Conservation (phyloP, 2,888 invertebrate genomes). For the Brenthis daphne region DNA sequence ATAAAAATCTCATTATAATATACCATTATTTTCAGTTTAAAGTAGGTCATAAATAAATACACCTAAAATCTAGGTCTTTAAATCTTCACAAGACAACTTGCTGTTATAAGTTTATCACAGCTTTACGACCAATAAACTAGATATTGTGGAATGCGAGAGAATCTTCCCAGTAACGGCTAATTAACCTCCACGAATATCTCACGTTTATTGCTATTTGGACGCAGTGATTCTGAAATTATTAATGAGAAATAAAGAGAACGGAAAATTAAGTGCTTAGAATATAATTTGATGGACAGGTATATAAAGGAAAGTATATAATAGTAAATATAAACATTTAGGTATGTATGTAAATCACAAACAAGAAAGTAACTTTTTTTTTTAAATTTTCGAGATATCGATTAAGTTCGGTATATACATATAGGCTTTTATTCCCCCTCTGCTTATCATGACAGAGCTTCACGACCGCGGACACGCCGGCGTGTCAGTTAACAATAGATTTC, state of each 20-base stretch:
- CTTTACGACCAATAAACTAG: conserved; percentile 22
- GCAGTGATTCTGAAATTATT: background rate
- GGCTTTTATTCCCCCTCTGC: no score
- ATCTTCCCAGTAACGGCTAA: conserved; percentile 15
- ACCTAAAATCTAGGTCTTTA: conserved; percentile 3
- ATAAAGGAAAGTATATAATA: no score
- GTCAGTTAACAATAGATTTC: no score
- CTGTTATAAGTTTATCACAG: conserved; percentile 14
- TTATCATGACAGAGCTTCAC: no score
- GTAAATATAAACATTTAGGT: no score
- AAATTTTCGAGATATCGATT: no score
- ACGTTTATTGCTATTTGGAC: conserved; percentile 15
- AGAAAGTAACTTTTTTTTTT: no score
- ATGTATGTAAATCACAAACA: no score
- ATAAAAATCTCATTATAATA: no score
- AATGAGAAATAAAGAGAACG: background rate
- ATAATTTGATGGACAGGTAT: background rate
- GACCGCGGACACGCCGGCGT: no score
- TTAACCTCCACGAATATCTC: conserved; percentile 17
- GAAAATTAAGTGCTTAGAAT: background rate
- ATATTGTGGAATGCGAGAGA: conserved; percentile 11
- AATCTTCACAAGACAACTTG: background rate
- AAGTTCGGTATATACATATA: no score
- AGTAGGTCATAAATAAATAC: background rate
- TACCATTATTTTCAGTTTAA: background rate